Evolutionary conservation across 2,113 vertebrate genomes (phyloP), one percentile per base, ranked within the genome.

Genomic region (Xenopus laevis): DNA sequence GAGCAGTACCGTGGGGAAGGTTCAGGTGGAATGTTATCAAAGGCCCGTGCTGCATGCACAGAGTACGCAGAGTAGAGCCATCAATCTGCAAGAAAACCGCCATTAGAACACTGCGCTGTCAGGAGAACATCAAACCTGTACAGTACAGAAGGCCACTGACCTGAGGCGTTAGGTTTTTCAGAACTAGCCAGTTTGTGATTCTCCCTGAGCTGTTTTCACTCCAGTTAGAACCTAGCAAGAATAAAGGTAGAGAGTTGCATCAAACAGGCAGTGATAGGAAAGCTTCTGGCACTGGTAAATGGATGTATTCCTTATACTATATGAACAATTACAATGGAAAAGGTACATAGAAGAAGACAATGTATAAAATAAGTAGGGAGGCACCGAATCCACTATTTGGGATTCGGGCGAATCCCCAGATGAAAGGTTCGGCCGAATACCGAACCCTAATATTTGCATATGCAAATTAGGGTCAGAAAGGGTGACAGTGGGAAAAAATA

Each of bases 1-100:
- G 90, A 74, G 97, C 97, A 65, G 94, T 99, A 77, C 97, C 97
- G 4, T 99, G 96, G 13, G 95, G 97, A 89, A 99, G 95, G 92
- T 97, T 99, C 88, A 99, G 95, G 92, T 99, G 97, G 96, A 99
- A 99, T 95, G 97, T 99, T 85, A 95, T 97, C 82, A 99, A 95
- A 40, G 97, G 97, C 78, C 97, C 97, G 53, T 99, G 97, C 93
- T 99, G 97, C 97, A 99, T 96, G 92, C 97, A 99, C 91, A 99
- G 90, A n/a, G 97, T 99, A 71, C 95, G 94, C 93, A 99, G 91
- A 79, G 97, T 99, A 27, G 96, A 99, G 91, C 97, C 97, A 20
- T 99, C 97, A 0, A 99, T 99, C 97, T 99, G 73, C 18, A 10
- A 0, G 21, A 30, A 53, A 13, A 57, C 1, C 7, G 0, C 16